Evolutionary conservation across 2,888 invertebrate species (phyloP), one percentile per base, ranked within the genome.

Genomic region (Axea sp.): DNA sequence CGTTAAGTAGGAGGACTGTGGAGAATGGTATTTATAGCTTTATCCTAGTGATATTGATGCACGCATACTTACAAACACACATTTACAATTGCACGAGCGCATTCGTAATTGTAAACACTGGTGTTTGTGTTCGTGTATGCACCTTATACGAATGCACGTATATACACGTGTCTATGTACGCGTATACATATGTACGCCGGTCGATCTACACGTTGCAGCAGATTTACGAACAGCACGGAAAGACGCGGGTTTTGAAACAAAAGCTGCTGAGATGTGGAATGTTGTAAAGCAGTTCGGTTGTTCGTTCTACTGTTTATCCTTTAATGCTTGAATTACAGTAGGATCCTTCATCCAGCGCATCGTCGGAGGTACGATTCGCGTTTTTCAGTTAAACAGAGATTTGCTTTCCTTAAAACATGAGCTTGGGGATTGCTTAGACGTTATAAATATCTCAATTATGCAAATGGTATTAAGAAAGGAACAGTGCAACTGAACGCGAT

Each of bases 21-120:
- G 57, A 75, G 72, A 37, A 74, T 59, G 71, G 73, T 78, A 81
- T 81, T 80, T 81, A 81, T 80, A 80, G 78, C 73, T 71, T 78
- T 77, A 64, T 60, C 60, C 30, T 49, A 43, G 39, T 57, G 64
- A 64, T 68, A 73, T 73, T 68, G 68, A 64, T 15, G 12, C 26
- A 37, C 19, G 28, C 30, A 30, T 11, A 12, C 7, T 4, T 6
- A 6, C 15, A 11, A 15, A 9, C 17, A 14, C 17, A 30, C 7
- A 24, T 6, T 22, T 33, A 59, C 12, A 59, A 12, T 5, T 19
- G 22, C 7, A 41, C 17, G 1, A 6, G 11, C 7, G 11, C 17
- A 41, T 11, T n/a, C n/a, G n/a, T n/a, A n/a, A n/a, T n/a, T n/a
- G n/a, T n/a, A n/a, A n/a, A 11, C 2, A 41, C 14, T 47, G 41